phyloP scores from a whole-genome alignment of 2,113 vertebrate genomes.

The Cairina moschata region DNA sequence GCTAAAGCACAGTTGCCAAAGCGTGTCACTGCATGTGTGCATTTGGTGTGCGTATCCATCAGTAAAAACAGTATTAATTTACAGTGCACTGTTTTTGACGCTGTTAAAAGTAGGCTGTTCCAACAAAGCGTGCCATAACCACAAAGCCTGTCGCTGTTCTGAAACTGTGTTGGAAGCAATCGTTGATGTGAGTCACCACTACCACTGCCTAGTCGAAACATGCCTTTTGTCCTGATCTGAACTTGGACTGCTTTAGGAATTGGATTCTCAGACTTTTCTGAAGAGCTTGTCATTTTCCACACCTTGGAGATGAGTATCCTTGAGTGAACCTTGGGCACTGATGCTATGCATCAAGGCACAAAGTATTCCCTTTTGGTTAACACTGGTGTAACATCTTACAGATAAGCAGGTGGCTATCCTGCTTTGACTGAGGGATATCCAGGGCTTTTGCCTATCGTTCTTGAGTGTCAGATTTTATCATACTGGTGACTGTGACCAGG shows the following conservation, averaged over 20 bases:
- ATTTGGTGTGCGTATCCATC: not conserved
- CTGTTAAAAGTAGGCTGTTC: not conserved
- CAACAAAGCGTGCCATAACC: not conserved
- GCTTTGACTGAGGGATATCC: not conserved
- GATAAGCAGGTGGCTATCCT: not conserved
- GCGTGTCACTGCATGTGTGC: not conserved
- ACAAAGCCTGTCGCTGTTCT: not conserved
- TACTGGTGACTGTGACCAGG: not conserved
- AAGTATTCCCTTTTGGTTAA: not conserved
- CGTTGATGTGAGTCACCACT: not conserved
- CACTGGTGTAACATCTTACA: not conserved
- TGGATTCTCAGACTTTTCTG: not conserved
- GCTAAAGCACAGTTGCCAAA: not conserved
- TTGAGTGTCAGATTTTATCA: not conserved
- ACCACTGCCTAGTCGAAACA: not conserved
- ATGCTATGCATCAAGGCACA: not conserved
- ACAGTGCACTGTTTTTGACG: not conserved
- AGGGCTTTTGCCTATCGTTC: not conserved
- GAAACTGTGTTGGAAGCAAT: not conserved
- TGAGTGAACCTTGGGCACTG: not conserved
- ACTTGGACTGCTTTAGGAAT: not conserved
- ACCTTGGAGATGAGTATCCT: not conserved
- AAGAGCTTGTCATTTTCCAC: not conserved
- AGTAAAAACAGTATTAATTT: not conserved
- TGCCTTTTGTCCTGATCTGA: not conserved